These are phyloP conservation scores for Brachymystax lenok DNA, from an alignment of 2,797 vertebrate species.

Conservation along the genomic window DNA sequence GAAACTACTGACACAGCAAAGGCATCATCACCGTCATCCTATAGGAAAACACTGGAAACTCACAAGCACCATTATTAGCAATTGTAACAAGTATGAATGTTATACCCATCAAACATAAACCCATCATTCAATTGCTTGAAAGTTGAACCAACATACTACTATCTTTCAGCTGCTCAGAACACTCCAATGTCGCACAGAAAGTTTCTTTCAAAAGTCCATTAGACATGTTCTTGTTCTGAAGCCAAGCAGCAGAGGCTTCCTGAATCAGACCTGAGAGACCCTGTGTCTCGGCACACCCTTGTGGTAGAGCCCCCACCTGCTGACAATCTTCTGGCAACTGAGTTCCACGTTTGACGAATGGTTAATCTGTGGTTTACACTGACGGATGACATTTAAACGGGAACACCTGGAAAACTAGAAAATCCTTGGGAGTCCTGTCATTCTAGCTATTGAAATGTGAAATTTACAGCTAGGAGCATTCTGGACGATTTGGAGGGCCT, in stretches of 20 bases:
- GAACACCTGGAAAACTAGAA: conserved; percentile 39
- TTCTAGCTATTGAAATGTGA: conserved; percentile 36
- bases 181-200: background rate
- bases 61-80: background rate
- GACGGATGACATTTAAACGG: conserved; percentile 29
- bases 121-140: background rate
- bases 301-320: conserved; percentile 44
- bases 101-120: background rate
- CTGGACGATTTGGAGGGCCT: background rate
- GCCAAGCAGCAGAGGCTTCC: conserved; percentile 24
- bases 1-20: background rate
- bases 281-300: conserved; percentile 64
- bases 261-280: conserved; percentile 46
- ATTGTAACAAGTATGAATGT: background rate
- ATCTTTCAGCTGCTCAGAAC: conserved; percentile 1
- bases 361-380: conserved; percentile 27
- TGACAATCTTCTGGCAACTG: conserved; percentile 48
- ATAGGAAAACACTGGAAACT: background rate
- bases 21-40: conserved; percentile 18
- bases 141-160: too few relatives aligned
- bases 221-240: conserved; percentile 21
- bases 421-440: conserved; percentile 26
- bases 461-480: conserved; percentile 23
- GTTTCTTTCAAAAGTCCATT: conserved; percentile 9
- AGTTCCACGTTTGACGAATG: conserved; percentile 29